Conservation (phyloP, 2,888 invertebrate genomes). For the Chaitophorus viminalis region DNA sequence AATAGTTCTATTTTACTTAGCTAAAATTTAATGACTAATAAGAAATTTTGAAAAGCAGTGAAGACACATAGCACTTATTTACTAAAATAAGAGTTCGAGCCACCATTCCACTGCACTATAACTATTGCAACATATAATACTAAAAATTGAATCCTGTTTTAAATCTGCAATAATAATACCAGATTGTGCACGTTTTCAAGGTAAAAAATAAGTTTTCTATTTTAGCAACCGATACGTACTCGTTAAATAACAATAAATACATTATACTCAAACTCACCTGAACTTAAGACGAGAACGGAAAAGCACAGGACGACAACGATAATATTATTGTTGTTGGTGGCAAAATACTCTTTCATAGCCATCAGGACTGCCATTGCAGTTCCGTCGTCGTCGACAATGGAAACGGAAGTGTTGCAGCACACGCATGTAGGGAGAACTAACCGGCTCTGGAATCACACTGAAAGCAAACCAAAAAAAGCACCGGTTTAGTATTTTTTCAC, state of each 20-base stretch:
- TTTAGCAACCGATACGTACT: background rate
- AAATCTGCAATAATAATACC: too few relatives aligned
- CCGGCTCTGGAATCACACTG: slow-evolving; percentile 59
- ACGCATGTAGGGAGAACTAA: slow-evolving; percentile 61
- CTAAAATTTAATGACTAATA: too few relatives aligned
- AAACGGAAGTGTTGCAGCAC: slow-evolving; percentile 59
- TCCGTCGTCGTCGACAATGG: slow-evolving; percentile 55
- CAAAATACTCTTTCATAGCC: slow-evolving; percentile 21
- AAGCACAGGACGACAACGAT: slow-evolving; percentile 39
- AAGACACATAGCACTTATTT: too few relatives aligned
- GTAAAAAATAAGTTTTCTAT: too few relatives aligned
- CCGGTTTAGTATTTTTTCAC: background rate
- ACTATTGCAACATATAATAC: too few relatives aligned
- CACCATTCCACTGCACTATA: too few relatives aligned
- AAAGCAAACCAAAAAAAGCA: slow-evolving; percentile 25
- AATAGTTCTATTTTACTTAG: too few relatives aligned
- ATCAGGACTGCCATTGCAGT: slow-evolving; percentile 50
- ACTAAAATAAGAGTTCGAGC: too few relatives aligned
- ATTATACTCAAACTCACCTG: slow-evolving; percentile 29
- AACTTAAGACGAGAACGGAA: background rate
- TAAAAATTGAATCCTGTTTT: too few relatives aligned
- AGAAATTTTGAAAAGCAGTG: too few relatives aligned
- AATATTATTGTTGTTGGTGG: slow-evolving; percentile 7
- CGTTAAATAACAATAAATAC: background rate
- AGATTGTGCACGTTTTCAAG: too few relatives aligned